Conservation (phyloP, 2,888 invertebrate genomes). For the Sphinx pinastri region DNA sequence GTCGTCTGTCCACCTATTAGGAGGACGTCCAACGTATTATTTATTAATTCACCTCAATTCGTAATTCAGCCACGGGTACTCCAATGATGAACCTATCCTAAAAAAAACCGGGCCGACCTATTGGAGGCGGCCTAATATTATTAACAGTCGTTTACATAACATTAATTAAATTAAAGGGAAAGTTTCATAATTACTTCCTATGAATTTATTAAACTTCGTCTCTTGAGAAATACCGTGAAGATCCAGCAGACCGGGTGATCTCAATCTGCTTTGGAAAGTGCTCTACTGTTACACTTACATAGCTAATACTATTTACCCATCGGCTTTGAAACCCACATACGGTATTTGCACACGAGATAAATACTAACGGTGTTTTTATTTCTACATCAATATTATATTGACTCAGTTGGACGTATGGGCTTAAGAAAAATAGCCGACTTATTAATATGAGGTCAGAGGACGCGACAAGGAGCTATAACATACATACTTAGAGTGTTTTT, state of each 20-base stretch:
- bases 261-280: conserved; percentile 26
- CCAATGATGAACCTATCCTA: too few relatives aligned
- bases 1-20: too few relatives aligned
- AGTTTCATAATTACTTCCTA: not conserved
- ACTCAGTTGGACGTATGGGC: not conserved
- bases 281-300: conserved; percentile 22
- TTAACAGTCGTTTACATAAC: not conserved
- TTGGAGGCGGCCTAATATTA: too few relatives aligned
- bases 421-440: not conserved
- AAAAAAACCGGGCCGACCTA: too few relatives aligned
- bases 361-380: not conserved
- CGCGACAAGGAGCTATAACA: too few relatives aligned
- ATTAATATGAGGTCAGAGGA: too few relatives aligned
- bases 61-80: too few relatives aligned
- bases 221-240: not conserved
- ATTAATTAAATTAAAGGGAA: not conserved
- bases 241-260: not conserved
- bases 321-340: conserved; percentile 3
- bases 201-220: not conserved
- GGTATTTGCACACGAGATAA: conserved; percentile 17
- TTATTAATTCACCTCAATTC: too few relatives aligned
- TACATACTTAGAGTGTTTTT: too few relatives aligned
- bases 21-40: too few relatives aligned
- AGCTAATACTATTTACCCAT: conserved; percentile 16
- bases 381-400: not conserved